phyloP scores from a whole-genome alignment of 1,140 invertebrate species.

The Gonatopus flavifemur region DNA sequence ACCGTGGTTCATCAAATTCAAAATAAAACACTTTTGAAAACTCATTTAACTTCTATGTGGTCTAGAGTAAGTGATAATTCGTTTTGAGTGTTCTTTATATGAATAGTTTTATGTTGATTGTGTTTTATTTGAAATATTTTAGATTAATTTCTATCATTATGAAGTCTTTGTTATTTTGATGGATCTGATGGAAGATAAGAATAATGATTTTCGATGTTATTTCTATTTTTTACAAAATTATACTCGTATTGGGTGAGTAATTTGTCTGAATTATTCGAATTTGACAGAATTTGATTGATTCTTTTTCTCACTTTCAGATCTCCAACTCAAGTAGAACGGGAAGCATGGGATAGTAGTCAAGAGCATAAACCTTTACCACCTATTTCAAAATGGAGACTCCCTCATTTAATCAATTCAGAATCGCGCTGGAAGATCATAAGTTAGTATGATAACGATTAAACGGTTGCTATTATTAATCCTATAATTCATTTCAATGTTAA shows the following conservation, averaged over 20 bases:
- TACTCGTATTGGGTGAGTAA: conserved; percentile 34
- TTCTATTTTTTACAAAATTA: conserved; percentile 46
- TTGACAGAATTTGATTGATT: conserved; percentile 7
- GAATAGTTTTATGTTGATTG: conserved; percentile 6
- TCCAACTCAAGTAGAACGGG: conserved; percentile 41
- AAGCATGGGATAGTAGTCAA: conserved; percentile 45
- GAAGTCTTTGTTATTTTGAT: conserved; percentile 52
- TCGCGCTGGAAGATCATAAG: conserved; percentile 44
- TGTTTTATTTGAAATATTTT: conserved; percentile 12
- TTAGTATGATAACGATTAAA: conserved; percentile 21
- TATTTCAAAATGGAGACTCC: conserved; percentile 52
- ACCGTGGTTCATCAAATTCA: conserved; percentile 28
- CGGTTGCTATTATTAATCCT: conserved; percentile 11
- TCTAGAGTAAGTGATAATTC: conserved; percentile 24
- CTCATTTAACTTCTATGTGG: conserved; percentile 20
- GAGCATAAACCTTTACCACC: conserved; percentile 41
- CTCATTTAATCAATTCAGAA: conserved; percentile 41
- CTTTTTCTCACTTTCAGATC: conserved; percentile 26
- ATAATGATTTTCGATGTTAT: conserved; percentile 31
- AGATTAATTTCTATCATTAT: conserved; percentile 55
- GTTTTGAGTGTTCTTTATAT: not conserved
- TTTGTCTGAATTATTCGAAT: conserved; percentile 13
- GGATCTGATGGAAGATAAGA: conserved; percentile 37
- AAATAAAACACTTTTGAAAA: conserved; percentile 36
- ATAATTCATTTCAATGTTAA: conserved; percentile 10